Conservation (phyloP, 2,113 vertebrate genomes). For the Benthochromis sp. region DNA sequence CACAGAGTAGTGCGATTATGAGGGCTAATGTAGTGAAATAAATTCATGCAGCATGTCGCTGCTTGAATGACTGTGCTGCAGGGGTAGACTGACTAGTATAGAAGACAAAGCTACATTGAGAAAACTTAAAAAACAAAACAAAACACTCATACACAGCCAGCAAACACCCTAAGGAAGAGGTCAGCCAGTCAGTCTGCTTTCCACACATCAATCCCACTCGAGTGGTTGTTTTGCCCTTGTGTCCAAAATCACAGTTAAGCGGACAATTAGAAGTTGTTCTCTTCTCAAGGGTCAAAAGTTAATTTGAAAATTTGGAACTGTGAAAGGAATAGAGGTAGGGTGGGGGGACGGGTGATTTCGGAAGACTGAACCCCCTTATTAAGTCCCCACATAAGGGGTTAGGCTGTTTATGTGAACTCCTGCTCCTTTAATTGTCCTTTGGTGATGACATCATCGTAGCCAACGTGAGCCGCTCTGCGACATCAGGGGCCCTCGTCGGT, state of each 20-base stretch:
- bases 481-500: slow-evolving; percentile 64
- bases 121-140: not conserved
- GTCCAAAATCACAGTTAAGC: not conserved
- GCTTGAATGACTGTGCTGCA: not conserved
- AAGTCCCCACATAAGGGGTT: not conserved
- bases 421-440: not conserved
- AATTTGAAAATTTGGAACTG: not conserved
- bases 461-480: not conserved
- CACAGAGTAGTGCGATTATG: slow-evolving; percentile 22
- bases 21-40: slow-evolving; percentile 38
- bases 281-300: slow-evolving; percentile 1
- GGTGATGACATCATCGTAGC: not conserved
- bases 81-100: not conserved
- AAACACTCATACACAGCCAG: not conserved
- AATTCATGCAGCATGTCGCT: slow-evolving; percentile 1
- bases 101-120: slow-evolving; percentile 1
- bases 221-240: not conserved
- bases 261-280: slow-evolving; percentile 13
- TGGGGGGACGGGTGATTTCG: not conserved
- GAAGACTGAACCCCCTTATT: slow-evolving; percentile 15
- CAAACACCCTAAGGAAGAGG: not conserved
- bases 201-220: not conserved
- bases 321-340: not conserved
- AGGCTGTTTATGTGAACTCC: not conserved
- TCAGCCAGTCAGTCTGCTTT: not conserved